Percentiles rank a stretch among this genome's conserved stretches.
Evolutionary conservation across 2,888 invertebrate genomes (phyloP).

Genomic region (Peribatodes rhomboidaria): DNA sequence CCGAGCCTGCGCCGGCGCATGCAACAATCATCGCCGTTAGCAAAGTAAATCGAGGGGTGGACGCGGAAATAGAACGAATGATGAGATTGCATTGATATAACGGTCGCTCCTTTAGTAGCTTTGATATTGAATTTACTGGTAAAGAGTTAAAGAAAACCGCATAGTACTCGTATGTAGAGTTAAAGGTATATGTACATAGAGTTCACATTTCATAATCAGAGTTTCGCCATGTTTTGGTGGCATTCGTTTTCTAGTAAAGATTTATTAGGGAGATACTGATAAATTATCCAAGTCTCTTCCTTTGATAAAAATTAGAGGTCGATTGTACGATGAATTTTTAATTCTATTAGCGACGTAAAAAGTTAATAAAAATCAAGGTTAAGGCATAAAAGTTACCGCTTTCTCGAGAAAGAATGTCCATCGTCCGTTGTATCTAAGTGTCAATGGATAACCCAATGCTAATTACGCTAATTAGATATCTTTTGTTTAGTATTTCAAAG

Average conservation of each 20-base stretch:
- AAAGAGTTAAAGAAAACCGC: not conserved
- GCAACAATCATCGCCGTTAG: constrained; percentile 73
- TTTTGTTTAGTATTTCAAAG: constrained; percentile 20
- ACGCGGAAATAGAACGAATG: constrained; percentile 66
- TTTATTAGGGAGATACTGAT: too few relatives aligned
- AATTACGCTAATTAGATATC: constrained; percentile 21
- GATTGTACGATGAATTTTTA: too few relatives aligned
- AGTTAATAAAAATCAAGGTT: not conserved
- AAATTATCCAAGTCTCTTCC: too few relatives aligned
- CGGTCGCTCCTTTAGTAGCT: constrained; percentile 47
- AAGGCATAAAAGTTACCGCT: not conserved
- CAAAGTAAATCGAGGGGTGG: constrained; percentile 77
- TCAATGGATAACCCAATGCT: constrained; percentile 6
- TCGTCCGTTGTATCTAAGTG: not conserved
- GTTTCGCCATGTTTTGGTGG: too few relatives aligned
- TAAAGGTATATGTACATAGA: too few relatives aligned
- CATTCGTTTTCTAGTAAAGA: too few relatives aligned
- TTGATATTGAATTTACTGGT: constrained; percentile 17
- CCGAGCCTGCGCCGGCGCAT: constrained; percentile 55
- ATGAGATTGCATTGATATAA: constrained; percentile 52
- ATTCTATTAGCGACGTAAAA: not conserved
- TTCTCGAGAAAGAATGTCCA: not conserved
- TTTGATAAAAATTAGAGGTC: too few relatives aligned
- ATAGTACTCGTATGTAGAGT: too few relatives aligned
- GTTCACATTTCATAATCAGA: too few relatives aligned